Evolutionary conservation across 2,113 vertebrate genomes (phyloP).

Genomic region (Steatornis caripensis): DNA sequence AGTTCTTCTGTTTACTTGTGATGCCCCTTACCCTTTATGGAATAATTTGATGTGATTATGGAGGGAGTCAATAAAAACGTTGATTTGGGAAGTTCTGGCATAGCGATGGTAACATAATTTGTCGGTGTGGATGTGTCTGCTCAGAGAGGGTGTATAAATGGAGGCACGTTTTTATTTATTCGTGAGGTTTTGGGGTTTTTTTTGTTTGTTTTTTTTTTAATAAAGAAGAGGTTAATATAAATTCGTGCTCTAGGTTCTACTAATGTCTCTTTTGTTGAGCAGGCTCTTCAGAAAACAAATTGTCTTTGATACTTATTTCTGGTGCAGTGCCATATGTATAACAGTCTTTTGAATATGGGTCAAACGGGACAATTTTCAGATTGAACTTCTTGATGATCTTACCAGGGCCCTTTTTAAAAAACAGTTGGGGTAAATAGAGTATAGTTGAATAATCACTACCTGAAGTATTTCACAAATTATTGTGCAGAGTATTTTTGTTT

Average conservation of each 20-base stretch:
- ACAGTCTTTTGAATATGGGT: neutral
- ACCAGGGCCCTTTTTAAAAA: neutral
- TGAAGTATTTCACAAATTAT: neutral
- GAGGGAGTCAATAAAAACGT: neutral
- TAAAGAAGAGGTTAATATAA: neutral
- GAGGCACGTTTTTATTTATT: neutral
- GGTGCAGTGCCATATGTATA: neutral
- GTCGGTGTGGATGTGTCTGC: neutral
- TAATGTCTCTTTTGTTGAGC: neutral
- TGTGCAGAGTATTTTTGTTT: neutral
- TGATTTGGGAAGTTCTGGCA: neutral
- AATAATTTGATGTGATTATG: neutral
- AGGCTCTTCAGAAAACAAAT: neutral
- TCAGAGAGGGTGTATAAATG: neutral
- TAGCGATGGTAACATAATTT: neutral
- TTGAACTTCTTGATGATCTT: neutral
- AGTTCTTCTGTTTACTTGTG: neutral
- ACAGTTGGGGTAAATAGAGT: neutral
- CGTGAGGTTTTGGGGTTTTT: too few species aligned
- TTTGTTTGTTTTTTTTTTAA: neutral
- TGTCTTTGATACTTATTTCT: neutral
- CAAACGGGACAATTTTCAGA: neutral
- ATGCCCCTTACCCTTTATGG: neutral
- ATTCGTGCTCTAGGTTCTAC: neutral
- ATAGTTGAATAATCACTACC: neutral